A percentile compares a stretch with the other conserved stretches of the same genome.
phyloP scores from a whole-genome alignment of 2,888 invertebrate species.

The Drosophila fungiperda region DNA sequence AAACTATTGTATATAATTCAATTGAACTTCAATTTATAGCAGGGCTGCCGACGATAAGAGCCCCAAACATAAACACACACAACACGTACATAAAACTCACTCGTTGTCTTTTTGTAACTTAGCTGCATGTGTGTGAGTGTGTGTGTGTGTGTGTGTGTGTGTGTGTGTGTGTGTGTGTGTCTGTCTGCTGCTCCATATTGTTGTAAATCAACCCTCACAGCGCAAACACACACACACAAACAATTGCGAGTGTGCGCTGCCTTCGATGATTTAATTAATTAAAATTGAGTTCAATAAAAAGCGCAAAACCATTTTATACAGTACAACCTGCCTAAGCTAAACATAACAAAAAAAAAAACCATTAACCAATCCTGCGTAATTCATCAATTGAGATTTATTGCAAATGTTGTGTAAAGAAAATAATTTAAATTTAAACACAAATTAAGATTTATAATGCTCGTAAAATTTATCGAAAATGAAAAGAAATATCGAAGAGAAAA shows the following conservation, averaged over 20 bases:
- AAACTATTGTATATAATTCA: constrained; percentile 81
- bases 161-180: constrained; percentile 20
- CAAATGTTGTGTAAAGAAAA: not conserved
- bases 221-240: constrained; percentile 38
- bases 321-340: constrained; percentile 31
- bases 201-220: constrained; percentile 52
- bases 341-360: not conserved
- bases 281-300: constrained; percentile 81
- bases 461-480: not conserved
- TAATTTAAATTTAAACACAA: not conserved
- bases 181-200: constrained; percentile 34
- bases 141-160: constrained; percentile 16
- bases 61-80: constrained; percentile 17
- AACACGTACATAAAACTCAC: constrained; percentile 3
- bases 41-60: constrained; percentile 57
- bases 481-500: not conserved
- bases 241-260: constrained; percentile 45
- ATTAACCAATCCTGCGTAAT: not conserved
- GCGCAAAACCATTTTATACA: constrained; percentile 45
- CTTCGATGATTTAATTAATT: constrained; percentile 82
- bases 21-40: constrained; percentile 81
- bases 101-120: constrained; percentile 25
- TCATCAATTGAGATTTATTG: constrained; percentile 5
- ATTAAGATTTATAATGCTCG: not conserved
- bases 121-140: constrained; percentile 5